phyloP scores from a whole-genome alignment of 2,888 invertebrate species.

The Cetonia aurata region DNA sequence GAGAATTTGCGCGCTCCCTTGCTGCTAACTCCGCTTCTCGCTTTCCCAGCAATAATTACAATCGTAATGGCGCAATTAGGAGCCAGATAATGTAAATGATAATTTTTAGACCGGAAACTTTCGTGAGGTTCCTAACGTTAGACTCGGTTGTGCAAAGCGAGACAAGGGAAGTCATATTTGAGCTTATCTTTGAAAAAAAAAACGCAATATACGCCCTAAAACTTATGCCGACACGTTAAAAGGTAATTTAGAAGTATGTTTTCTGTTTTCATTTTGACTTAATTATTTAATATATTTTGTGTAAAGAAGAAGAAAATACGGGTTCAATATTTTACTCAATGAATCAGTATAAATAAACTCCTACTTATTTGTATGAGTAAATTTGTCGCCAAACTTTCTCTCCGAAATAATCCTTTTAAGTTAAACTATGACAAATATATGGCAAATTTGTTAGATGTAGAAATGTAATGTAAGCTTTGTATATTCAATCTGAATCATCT shows the following conservation, averaged over 20 bases:
- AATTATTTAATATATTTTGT: background rate
- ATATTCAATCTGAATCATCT: no score
- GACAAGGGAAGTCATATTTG: conserved; percentile 16
- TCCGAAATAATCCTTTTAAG: no score
- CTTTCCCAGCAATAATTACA: conserved; percentile 57
- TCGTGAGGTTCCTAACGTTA: background rate
- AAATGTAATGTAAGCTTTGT: no score
- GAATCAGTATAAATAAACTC: no score
- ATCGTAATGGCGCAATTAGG: conserved; percentile 61
- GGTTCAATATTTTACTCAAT: no score
- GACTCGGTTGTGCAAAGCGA: background rate
- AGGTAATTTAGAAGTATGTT: background rate
- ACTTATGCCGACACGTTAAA: conserved; percentile 16
- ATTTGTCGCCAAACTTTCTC: no score
- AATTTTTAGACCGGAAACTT: conserved; percentile 55
- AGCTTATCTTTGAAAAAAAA: conserved; percentile 23
- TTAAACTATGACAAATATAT: no score
- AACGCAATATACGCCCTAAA: conserved; percentile 10
- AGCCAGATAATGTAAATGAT: conserved; percentile 62
- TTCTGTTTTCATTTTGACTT: background rate
- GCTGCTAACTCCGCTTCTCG: conserved; percentile 47
- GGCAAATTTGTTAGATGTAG: no score
- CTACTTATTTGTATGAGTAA: no score
- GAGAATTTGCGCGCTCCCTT: background rate
- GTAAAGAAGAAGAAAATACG: no score